phyloP scores from a whole-genome alignment of 2,797 vertebrate species.

The Pachyuromys duprasi region DNA sequence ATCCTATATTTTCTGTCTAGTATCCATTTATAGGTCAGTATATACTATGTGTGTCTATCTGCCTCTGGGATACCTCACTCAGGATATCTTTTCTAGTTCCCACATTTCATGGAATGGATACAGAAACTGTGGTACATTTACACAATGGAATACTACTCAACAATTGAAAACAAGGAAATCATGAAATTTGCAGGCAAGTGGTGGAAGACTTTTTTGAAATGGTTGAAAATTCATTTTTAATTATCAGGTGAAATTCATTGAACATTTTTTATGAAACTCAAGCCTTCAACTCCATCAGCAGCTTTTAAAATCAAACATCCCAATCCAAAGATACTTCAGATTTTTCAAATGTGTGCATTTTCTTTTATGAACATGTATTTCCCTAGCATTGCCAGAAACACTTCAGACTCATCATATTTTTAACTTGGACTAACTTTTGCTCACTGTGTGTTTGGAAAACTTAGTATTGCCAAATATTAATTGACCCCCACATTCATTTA shows the following conservation, averaged over 20 bases:
- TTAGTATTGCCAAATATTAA: not conserved
- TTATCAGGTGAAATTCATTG: not conserved
- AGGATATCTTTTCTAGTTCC: too few relatives aligned
- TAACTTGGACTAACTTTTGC: not conserved
- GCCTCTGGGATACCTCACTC: too few relatives aligned
- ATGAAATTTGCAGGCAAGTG: too few relatives aligned
- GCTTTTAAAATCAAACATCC: not conserved
- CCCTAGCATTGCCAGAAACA: not conserved
- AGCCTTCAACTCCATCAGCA: not conserved
- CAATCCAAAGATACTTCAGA: not conserved
- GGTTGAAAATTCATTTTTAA: not conserved
- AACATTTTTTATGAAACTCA: not conserved
- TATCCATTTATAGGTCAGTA: too few relatives aligned
- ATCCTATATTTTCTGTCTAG: too few relatives aligned
- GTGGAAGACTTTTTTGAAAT: not conserved
- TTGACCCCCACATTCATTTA: not conserved
- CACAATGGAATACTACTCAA: too few relatives aligned
- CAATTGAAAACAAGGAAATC: too few relatives aligned
- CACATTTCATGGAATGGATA: too few relatives aligned
- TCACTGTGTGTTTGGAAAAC: not conserved
- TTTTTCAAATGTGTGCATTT: not conserved
- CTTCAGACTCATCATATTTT: not conserved
- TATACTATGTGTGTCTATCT: too few relatives aligned
- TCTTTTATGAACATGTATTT: too few relatives aligned
- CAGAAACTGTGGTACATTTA: too few relatives aligned